A percentile compares a stretch with the other conserved stretches of the same genome.
Evolutionary conservation across 2,797 vertebrate species (phyloP).

Genomic region (Carapus acus): DNA sequence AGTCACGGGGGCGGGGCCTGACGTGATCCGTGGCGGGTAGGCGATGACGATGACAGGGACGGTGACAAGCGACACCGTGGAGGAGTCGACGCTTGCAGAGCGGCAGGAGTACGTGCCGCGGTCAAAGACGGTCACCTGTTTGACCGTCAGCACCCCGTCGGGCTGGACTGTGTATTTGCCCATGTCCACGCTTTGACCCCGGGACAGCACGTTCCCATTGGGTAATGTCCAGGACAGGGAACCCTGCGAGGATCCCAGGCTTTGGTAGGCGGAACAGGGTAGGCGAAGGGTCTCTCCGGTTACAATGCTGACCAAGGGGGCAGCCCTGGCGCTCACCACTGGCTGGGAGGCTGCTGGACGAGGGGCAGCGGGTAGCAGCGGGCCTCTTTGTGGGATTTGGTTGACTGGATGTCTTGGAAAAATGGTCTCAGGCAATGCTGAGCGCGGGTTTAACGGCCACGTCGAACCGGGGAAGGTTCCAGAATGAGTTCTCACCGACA

Average conservation of each 20-base stretch:
- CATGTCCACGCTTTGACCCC: conserved; percentile 61
- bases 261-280: conserved; percentile 64
- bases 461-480: conserved; percentile 11
- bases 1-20: conserved; percentile 78
- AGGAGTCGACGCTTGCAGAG: conserved; percentile 61
- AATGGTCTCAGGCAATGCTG: conserved; percentile 10
- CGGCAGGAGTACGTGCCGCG: conserved; percentile 84
- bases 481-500: conserved; percentile 2
- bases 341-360: conserved; percentile 45
- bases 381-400: conserved; percentile 19
- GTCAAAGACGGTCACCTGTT: conserved; percentile 81
- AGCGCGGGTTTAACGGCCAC: conserved; percentile 12
- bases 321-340: conserved; percentile 66
- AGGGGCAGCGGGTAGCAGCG: conserved; percentile 10
- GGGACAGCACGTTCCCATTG: conserved; percentile 71
- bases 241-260: conserved; percentile 9
- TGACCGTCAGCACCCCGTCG: conserved; percentile 81
- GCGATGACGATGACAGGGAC: conserved; percentile 89
- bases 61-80: conserved; percentile 59
- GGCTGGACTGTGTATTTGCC: conserved; percentile 71
- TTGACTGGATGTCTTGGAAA: conserved; percentile 30
- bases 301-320: conserved; percentile 80
- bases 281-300: conserved; percentile 85
- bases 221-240: conserved; percentile 81
- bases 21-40: conserved; percentile 88